A percentile compares a stretch with the other conserved stretches of the same genome.
Evolutionary conservation across 2,888 invertebrate genomes (phyloP).

Genomic region (Campoletis raptor): DNA sequence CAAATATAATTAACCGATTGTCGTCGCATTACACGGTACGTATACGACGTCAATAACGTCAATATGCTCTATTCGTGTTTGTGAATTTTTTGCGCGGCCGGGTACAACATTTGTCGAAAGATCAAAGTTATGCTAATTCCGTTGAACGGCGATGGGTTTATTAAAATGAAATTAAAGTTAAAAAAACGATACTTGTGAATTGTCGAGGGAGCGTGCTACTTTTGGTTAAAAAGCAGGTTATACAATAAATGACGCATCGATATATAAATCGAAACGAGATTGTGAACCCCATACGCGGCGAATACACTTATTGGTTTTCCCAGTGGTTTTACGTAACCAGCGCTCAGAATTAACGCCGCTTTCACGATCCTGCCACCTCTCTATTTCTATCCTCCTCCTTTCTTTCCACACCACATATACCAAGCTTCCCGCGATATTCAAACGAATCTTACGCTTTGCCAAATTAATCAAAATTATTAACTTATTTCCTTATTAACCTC

Average conservation of each 20-base stretch:
- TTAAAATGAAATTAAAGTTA: too few species aligned
- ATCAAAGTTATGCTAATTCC: too few species aligned
- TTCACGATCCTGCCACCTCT: slow-evolving; percentile 77
- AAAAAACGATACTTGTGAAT: not conserved
- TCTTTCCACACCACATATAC: not conserved
- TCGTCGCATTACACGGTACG: not conserved
- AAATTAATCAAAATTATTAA: too few species aligned
- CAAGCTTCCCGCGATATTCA: slow-evolving; percentile 1
- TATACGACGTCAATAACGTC: not conserved
- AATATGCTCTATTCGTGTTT: not conserved
- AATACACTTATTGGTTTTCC: slow-evolving; percentile 74
- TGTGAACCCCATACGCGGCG: slow-evolving; percentile 48
- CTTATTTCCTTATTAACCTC: too few species aligned
- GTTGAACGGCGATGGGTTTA: too few species aligned
- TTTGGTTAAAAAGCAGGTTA: not conserved
- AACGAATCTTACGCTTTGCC: not conserved
- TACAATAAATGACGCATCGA: slow-evolving; percentile 21
- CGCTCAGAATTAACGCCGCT: slow-evolving; percentile 77
- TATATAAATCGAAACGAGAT: slow-evolving; percentile 70
- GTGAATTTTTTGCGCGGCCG: not conserved
- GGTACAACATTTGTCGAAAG: not conserved
- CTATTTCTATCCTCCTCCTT: slow-evolving; percentile 34
- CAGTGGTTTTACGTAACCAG: slow-evolving; percentile 81
- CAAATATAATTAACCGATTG: not conserved
- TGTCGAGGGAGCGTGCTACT: not conserved